phyloP scores from a whole-genome alignment of 1,140 invertebrate genomes.

The Drosophila orena region DNA sequence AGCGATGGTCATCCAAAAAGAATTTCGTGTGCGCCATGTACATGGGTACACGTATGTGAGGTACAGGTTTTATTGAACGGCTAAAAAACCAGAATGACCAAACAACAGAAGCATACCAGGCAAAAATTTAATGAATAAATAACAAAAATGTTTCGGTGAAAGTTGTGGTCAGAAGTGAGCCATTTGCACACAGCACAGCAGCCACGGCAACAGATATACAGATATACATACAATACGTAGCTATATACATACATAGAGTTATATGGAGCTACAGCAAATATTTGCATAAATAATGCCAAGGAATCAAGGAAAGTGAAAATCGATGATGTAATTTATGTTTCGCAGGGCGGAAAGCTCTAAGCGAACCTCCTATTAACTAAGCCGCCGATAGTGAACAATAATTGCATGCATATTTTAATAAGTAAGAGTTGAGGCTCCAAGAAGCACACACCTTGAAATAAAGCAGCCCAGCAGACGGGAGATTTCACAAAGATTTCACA shows the following conservation, averaged over 20 bases:
- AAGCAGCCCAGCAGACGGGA: constrained; percentile 34
- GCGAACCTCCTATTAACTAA: background rate
- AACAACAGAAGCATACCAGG: constrained; percentile 46
- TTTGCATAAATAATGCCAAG: constrained; percentile 54
- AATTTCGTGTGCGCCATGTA: constrained; percentile 54
- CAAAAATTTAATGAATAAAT: constrained; percentile 83
- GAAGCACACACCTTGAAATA: constrained; percentile 39
- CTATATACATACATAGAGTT: no score
- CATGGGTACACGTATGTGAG: constrained; percentile 56
- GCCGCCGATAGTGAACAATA: constrained; percentile 7
- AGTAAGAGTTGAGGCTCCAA: constrained; percentile 50
- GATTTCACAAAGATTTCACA: constrained; percentile 78
- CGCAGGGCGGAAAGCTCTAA: constrained; percentile 13
- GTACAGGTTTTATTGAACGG: constrained; percentile 43
- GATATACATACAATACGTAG: background rate
- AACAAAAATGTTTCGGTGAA: constrained; percentile 79
- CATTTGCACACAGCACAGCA: constrained; percentile 59
- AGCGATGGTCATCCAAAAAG: constrained; percentile 69
- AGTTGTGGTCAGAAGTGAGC: constrained; percentile 77
- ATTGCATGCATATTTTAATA: constrained; percentile 49
- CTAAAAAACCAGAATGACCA: constrained; percentile 50
- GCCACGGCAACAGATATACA: constrained; percentile 59
- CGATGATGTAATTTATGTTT: constrained; percentile 44
- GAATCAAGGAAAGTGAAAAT: constrained; percentile 66
- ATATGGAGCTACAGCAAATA: constrained; percentile 16